Evolutionary conservation across 2,888 invertebrate species (phyloP).

Genomic region (Thera britannica): DNA sequence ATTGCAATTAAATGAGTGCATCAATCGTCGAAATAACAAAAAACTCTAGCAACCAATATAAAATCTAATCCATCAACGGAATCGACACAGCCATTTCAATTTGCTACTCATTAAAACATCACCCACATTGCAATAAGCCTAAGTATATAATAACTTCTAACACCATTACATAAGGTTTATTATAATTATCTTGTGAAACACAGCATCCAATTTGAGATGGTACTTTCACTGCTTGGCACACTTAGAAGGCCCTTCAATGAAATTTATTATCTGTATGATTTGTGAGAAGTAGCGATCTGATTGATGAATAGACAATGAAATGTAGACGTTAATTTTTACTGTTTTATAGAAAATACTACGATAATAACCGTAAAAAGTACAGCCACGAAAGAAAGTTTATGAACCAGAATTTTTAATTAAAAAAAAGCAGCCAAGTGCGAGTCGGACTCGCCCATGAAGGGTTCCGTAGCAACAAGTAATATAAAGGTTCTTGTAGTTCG

Average conservation of each 20-base stretch:
- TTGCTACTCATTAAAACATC: slow-evolving; percentile 23
- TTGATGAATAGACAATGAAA: slow-evolving; percentile 39
- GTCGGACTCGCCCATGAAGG: too few relatives aligned
- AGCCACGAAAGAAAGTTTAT: slow-evolving; percentile 5
- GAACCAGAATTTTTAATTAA: too few relatives aligned
- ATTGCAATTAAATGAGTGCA: too few relatives aligned
- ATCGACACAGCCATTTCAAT: slow-evolving; percentile 37
- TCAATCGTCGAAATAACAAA: neutral
- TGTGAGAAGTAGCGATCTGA: slow-evolving; percentile 40
- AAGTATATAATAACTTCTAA: slow-evolving; percentile 13
- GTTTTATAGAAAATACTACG: slow-evolving; percentile 11
- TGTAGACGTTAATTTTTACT: slow-evolving; percentile 33
- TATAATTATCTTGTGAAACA: slow-evolving; percentile 11
- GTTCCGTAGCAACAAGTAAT: too few relatives aligned
- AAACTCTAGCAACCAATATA: neutral
- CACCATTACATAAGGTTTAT: slow-evolving; percentile 21
- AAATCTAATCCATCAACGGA: slow-evolving; percentile 21
- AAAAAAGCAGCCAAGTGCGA: too few relatives aligned
- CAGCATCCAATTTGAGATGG: slow-evolving; percentile 27
- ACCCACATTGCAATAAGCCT: slow-evolving; percentile 9
- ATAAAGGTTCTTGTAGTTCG: too few relatives aligned
- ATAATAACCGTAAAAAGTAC: slow-evolving; percentile 12
- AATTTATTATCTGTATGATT: slow-evolving; percentile 45
- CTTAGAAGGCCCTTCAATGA: slow-evolving; percentile 58
- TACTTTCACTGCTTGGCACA: slow-evolving; percentile 70